Conservation (phyloP, 2,797 vertebrate genomes). For the Xyrichtys novacula region DNA sequence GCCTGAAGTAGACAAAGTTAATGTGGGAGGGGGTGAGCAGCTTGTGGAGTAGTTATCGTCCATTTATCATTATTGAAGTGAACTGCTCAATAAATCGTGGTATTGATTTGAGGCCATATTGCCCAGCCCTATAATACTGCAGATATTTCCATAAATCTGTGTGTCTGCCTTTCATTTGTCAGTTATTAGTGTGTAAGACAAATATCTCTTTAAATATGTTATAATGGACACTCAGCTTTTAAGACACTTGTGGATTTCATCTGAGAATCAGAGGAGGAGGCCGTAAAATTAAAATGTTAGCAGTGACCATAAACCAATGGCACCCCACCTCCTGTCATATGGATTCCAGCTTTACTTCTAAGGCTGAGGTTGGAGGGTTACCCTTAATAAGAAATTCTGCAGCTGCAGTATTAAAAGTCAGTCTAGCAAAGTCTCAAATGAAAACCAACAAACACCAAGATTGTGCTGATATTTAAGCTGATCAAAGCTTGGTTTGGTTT, state of each 20-base stretch:
- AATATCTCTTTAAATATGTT: not conserved
- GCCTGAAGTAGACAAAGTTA: no score
- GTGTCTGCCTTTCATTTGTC: not conserved
- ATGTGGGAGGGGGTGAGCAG: no score
- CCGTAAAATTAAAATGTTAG: not conserved
- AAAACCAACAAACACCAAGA: not conserved
- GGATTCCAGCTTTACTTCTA: not conserved
- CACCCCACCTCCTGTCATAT: not conserved
- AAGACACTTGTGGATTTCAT: no score
- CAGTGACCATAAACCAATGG: not conserved
- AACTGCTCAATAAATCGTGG: no score
- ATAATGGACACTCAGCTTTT: not conserved
- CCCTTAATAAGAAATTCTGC: not conserved
- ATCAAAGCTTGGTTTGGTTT: no score
- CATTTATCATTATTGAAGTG: no score
- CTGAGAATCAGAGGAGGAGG: not conserved
- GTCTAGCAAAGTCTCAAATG: not conserved
- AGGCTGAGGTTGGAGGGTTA: not conserved
- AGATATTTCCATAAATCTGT: not conserved
- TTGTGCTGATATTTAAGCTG: no score
- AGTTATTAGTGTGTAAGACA: not conserved
- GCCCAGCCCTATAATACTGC: no score
- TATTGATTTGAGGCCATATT: no score
- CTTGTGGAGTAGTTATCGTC: no score
- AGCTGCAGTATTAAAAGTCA: no score